Evolutionary conservation across 2,888 invertebrate genomes (phyloP), one percentile per base, ranked within the genome.

Genomic region (Hirtodrosophila histrioides): DNA sequence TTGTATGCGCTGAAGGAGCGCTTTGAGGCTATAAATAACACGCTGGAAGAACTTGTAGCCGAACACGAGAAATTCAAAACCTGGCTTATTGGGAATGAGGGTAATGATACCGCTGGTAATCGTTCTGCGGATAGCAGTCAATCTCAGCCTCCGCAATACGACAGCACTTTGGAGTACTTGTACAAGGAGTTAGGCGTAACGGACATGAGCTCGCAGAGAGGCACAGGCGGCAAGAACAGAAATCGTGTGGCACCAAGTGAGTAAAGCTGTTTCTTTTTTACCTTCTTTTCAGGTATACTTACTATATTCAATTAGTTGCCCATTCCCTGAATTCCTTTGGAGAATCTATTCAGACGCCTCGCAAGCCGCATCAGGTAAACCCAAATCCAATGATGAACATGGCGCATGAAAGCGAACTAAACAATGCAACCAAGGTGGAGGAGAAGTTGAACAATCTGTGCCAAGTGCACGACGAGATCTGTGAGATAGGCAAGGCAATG

Each of bases 381-480:
- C n/a, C 61, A 8, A 80, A 77, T 57, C 68, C 63, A 8, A 63
- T 78, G 45, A 55, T 72, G 2, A 77, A 86, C 37, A 73, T 88
- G 78, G 74, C 70, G 0, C 78, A 80, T 43, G 86, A 89, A 53
- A 91, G 89, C 56, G 90, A 91, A 58, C 62, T 91, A 23, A 84
- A 70, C 41, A 86, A 91, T 69, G 79, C 83, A 2, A 51, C 71
- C 4, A 90, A 91, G 66, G 88, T 91, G 56, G 92, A 92, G 60
- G 89, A 86, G 8, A 91, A 91, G 65, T 70, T 92, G 4, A 91
- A 90, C 50, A 90, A 88, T 64, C 78, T 91, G n/a, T 92, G 92
- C 37, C 91, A 91, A 64, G 64, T 91, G 31, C 92, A 92, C 48
- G 92, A 92, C 75, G 91, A 92, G 75, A 88, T 92, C 37, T 92